phyloP scores from a whole-genome alignment of 2,113 vertebrate genomes.

The Semnornis frantzii region DNA sequence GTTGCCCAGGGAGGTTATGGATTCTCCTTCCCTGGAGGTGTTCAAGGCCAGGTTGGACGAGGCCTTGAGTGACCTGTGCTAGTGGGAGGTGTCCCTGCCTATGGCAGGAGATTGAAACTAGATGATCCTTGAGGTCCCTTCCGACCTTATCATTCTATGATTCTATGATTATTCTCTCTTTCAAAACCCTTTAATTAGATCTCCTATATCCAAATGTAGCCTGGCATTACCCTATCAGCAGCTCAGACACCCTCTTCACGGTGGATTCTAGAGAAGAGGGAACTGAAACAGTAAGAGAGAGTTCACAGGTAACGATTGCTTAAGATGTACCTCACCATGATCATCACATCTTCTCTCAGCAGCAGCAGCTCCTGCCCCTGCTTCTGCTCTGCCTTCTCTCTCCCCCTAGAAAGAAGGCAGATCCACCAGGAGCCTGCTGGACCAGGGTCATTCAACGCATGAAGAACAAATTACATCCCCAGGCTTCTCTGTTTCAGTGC shows the following conservation, averaged over 20 bases:
- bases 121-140: no score
- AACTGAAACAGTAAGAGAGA: not conserved
- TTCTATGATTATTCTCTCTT: not conserved
- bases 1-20: no score
- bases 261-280: not conserved
- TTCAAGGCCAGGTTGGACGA: no score
- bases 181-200: not conserved
- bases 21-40: no score
- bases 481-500: not conserved
- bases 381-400: not conserved
- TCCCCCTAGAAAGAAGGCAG: not conserved
- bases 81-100: no score
- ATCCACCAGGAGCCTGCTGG: not conserved
- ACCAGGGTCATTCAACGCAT: not conserved
- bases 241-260: not conserved
- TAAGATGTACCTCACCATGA: fast-evolving
- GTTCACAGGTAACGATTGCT: not conserved
- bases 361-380: not conserved
- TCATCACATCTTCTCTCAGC: not conserved
- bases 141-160: no score
- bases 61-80: no score
- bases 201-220: not conserved
- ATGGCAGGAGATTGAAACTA: no score
- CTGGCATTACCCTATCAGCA: not conserved
- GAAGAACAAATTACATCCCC: not conserved